These are phyloP conservation scores for Chiridota heheva DNA, from an alignment of 35 echinoderm and acorn worm species.

Conservation along the genomic window DNA sequence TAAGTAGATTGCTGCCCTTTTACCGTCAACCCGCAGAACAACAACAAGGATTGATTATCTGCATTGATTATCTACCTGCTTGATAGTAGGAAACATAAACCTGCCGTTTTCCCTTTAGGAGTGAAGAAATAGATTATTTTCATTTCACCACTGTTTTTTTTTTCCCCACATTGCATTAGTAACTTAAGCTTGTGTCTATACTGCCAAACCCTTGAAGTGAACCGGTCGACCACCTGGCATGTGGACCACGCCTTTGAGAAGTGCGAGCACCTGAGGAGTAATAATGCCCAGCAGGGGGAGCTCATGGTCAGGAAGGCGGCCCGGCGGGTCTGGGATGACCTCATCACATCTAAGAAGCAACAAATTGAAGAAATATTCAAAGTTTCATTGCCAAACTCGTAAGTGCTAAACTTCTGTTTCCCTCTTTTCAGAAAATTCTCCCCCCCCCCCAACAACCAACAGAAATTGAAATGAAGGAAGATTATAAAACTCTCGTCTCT, in stretches of 20 bases:
- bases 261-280: slow-evolving; percentile 27
- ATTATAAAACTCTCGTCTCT: too few relatives aligned
- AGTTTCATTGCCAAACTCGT: slow-evolving; percentile 93
- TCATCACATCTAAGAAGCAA: slow-evolving; percentile 80
- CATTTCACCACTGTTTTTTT: slow-evolving; percentile 89
- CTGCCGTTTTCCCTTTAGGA: too few relatives aligned
- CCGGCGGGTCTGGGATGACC: slow-evolving; percentile 85
- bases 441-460: too few relatives aligned
- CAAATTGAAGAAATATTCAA: slow-evolving; percentile 99
- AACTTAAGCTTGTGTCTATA: slow-evolving; percentile 49
- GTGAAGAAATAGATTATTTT: too few relatives aligned
- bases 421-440: too few relatives aligned
- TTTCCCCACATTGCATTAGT: slow-evolving; percentile 62
- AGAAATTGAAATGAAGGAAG: too few relatives aligned
- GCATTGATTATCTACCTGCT: too few relatives aligned
- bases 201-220: slow-evolving; percentile 62
- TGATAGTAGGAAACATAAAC: too few relatives aligned
- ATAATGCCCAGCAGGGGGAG: slow-evolving; percentile 62
- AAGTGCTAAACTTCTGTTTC: slow-evolving; percentile 53
- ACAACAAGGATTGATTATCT: too few relatives aligned
- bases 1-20: too few relatives aligned
- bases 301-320: slow-evolving; percentile 88
- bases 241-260: slow-evolving; percentile 70
- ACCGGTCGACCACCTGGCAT: slow-evolving; percentile 90
- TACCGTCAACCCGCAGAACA: too few relatives aligned